Conservation (phyloP, 2,797 vertebrate genomes). For the Acanthiza pusilla region DNA sequence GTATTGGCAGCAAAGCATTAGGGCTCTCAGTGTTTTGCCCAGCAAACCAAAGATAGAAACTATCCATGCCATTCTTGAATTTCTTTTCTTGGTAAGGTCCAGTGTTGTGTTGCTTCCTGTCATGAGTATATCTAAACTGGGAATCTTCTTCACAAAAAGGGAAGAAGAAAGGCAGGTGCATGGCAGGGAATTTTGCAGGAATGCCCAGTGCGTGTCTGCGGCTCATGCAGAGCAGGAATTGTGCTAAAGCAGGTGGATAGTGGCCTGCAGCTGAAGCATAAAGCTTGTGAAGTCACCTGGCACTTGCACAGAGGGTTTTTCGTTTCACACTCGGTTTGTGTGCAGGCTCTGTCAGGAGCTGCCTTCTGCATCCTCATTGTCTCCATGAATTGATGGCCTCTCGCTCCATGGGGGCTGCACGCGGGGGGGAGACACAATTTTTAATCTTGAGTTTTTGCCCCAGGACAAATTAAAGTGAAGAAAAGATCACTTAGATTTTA, state of each 20-base stretch:
- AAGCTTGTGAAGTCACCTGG: not conserved
- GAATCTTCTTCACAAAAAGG: not conserved
- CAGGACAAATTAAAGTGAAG: not conserved
- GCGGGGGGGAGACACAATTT: not conserved
- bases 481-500: not conserved
- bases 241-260: not conserved
- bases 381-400: not conserved
- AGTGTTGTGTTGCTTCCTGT: not conserved
- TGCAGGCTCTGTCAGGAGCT: not conserved
- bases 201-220: not conserved
- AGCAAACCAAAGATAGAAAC: not conserved
- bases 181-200: not conserved
- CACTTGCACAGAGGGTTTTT: not conserved
- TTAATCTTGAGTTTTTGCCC: not conserved
- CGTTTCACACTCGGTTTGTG: not conserved
- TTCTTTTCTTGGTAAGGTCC: not conserved
- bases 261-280: not conserved
- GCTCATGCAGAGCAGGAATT: not conserved
- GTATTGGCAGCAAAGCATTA: not conserved
- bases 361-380: not conserved
- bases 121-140: not conserved
- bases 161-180: not conserved
- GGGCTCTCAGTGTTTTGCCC: not conserved
- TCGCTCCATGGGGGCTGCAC: not conserved
- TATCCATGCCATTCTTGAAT: not conserved